phyloP scores from a whole-genome alignment of 2,113 vertebrate species.

The Gadus macrocephalus region DNA sequence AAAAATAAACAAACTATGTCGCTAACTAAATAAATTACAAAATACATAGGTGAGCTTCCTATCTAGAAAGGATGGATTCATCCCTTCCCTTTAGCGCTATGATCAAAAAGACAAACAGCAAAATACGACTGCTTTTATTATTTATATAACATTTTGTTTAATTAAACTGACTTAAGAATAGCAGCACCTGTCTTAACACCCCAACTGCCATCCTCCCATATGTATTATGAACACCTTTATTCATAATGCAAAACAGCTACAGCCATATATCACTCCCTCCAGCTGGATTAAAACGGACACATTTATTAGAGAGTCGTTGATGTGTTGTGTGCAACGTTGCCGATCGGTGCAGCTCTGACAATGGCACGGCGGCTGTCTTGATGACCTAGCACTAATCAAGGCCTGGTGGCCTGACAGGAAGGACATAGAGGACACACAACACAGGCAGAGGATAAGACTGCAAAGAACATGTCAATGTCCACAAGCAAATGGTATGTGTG shows the following conservation, averaged over 20 bases:
- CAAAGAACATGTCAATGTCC: too few species aligned
- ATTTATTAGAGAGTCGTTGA: slow-evolving; percentile 35
- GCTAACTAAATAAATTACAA: too few species aligned
- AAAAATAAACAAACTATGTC: too few species aligned
- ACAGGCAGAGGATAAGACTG: too few species aligned
- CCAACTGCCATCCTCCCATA: slow-evolving; percentile 27
- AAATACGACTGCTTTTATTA: neutral
- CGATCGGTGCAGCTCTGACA: slow-evolving; percentile 27
- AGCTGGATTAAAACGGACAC: slow-evolving; percentile 60
- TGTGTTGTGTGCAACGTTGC: slow-evolving; percentile 22
- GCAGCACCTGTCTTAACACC: slow-evolving; percentile 26
- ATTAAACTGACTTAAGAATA: neutral
- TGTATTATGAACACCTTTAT: slow-evolving; percentile 41
- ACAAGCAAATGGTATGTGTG: too few species aligned
- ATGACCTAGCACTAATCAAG: neutral
- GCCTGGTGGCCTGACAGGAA: too few species aligned
- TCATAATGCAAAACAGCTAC: slow-evolving; percentile 35
- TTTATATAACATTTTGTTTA: too few species aligned
- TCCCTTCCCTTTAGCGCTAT: too few species aligned
- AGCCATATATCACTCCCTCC: slow-evolving; percentile 51
- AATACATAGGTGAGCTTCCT: too few species aligned
- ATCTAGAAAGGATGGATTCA: too few species aligned
- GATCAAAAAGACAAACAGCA: neutral
- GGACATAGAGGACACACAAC: too few species aligned
- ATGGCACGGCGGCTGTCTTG: slow-evolving; percentile 45